Evolutionary conservation across 2,888 invertebrate genomes (phyloP).

Genomic region (Standfussiana lucernea): DNA sequence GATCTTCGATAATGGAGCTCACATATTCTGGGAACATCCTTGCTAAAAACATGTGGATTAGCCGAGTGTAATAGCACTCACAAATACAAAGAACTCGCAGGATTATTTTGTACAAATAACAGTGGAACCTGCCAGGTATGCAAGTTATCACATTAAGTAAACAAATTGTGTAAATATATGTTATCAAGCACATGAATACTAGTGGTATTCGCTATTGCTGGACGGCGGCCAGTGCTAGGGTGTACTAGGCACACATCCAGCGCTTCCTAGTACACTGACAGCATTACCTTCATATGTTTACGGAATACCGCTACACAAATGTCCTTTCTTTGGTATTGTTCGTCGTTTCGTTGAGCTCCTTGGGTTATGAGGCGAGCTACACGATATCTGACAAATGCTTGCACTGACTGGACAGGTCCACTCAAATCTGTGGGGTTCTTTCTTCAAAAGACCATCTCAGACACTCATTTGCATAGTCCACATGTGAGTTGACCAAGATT

Average conservation of each 20-base stretch:
- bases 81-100: constrained; percentile 35
- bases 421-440: too few species aligned
- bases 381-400: too few species aligned
- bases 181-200: constrained; percentile 64
- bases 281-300: constrained; percentile 78
- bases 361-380: too few species aligned
- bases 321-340: too few species aligned
- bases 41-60: constrained; percentile 36
- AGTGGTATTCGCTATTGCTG: constrained; percentile 74
- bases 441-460: too few species aligned
- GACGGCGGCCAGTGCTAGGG: constrained; percentile 79
- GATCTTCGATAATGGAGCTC: constrained; percentile 61
- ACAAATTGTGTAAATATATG: constrained; percentile 61
- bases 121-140: constrained; percentile 45
- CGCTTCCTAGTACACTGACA: constrained; percentile 85
- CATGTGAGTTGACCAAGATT: too few species aligned
- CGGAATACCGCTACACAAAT: too few species aligned
- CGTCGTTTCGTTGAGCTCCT: too few species aligned
- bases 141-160: constrained; percentile 53
- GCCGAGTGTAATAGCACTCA: constrained; percentile 34
- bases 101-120: constrained; percentile 32
- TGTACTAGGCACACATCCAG: constrained; percentile 83
- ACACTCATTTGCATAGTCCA: too few species aligned
- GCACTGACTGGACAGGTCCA: too few species aligned
- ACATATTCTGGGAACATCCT: constrained; percentile 62